Percentiles rank a stretch among this genome's conserved stretches.
Evolutionary conservation across 2,888 invertebrate species (phyloP).

Genomic region (Gibbula magus): DNA sequence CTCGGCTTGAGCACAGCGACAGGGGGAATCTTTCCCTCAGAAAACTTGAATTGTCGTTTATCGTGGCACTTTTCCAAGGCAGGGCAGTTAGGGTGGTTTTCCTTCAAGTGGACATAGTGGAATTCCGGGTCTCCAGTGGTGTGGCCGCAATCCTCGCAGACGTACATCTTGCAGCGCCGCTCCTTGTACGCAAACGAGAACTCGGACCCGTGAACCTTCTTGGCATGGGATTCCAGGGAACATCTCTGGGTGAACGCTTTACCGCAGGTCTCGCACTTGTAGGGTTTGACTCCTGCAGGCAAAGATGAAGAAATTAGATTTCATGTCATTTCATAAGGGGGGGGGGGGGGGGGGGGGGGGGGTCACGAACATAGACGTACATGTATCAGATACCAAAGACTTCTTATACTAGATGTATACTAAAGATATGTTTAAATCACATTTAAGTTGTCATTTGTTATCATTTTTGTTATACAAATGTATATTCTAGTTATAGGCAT

Average conservation of each 20-base stretch:
- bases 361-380: too few species aligned
- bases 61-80: conserved; percentile 97
- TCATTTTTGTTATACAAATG: too few species aligned
- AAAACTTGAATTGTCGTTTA: conserved; percentile 88
- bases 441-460: too few species aligned
- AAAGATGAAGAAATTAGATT: neutral
- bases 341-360: too few species aligned
- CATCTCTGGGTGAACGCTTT: conserved; percentile 99
- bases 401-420: too few species aligned
- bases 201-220: conserved; percentile 97
- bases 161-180: conserved; percentile 97
- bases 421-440: too few species aligned
- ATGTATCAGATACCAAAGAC: too few species aligned
- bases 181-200: conserved; percentile 99
- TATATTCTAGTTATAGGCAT: too few species aligned
- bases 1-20: conserved; percentile 7
- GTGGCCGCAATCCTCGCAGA: conserved; percentile 99
- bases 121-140: conserved; percentile 97
- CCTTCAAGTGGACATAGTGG: conserved; percentile 95
- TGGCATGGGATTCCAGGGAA: conserved; percentile 97
- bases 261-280: conserved; percentile 98
- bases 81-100: conserved; percentile 81
- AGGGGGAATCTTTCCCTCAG: neutral
- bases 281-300: conserved; percentile 89
- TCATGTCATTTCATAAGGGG: too few species aligned